These are phyloP conservation scores for Siniperca chuatsi DNA, from an alignment of 2,113 vertebrate genomes.

Conservation along the genomic window DNA sequence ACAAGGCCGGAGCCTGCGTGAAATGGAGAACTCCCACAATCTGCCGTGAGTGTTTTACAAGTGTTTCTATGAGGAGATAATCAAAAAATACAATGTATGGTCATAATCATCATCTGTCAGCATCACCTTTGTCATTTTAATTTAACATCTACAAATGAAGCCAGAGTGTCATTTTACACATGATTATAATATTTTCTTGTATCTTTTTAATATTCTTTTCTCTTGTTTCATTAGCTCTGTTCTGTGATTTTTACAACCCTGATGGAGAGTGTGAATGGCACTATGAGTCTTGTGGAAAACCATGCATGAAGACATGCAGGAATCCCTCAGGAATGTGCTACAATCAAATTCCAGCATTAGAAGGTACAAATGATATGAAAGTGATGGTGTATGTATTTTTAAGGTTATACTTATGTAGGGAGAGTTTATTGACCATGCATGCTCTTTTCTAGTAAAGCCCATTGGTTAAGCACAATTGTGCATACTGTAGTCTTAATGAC, in stretches of 20 bases:
- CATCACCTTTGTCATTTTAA: neutral
- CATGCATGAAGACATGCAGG: constrained; percentile 90
- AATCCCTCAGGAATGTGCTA: constrained; percentile 88
- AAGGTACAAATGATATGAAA: constrained; percentile 83
- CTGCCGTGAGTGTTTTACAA: constrained; percentile 89
- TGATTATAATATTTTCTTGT: neutral
- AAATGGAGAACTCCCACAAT: constrained; percentile 91
- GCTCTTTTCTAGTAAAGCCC: neutral
- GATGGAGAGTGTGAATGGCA: constrained; percentile 91
- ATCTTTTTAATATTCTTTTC: neutral
- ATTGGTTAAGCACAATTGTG: neutral
- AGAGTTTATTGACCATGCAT: neutral
- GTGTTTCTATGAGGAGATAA: neutral
- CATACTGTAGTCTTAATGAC: neutral
- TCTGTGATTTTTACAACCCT: constrained; percentile 94
- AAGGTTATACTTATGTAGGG: neutral
- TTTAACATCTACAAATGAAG: neutral
- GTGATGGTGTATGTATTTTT: neutral
- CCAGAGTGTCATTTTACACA: neutral
- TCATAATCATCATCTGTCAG: neutral
- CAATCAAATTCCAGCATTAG: constrained; percentile 84
- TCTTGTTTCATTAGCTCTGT: constrained; percentile 84
- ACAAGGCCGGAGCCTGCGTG: constrained; percentile 85
- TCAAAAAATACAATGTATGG: neutral
- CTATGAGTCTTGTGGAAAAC: constrained; percentile 89